Evolutionary conservation across 2,888 invertebrate genomes (phyloP), one percentile per base, ranked within the genome.

Genomic region (Lasioglossum morio): DNA sequence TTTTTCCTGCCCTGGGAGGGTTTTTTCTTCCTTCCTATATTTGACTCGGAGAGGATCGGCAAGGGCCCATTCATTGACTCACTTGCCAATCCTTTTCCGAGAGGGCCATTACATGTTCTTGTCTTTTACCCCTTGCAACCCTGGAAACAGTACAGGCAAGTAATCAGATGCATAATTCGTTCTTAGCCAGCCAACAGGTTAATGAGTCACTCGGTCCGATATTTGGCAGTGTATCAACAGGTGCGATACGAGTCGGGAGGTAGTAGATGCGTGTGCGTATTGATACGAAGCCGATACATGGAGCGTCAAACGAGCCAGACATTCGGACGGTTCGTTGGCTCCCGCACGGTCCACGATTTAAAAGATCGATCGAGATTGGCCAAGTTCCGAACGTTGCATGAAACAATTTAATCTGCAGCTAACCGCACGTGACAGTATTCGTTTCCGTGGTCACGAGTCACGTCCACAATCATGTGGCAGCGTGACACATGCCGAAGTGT

Each of bases 201-300:
- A 66, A 23, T 86, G 88, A 88, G 70, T 81, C 84, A 48, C 48
- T 23, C 57, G 48, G n/a, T 77, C 66, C 7, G 63, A 82, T 78
- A 79, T 78, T 86, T 84, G 87, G 87, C 87, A 77, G 37, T 57
- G 37, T 63, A 77, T 87, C 87, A 87, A 87, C 87, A 87, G 87
- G 87, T 87, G 84, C 46, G 19, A 72, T 30, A 30, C n/a, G 48
- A 4, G 16, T 60, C 30, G 4, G 16, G 63, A 63, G 19, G 30
- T 19, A 7, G 16, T 16, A 63, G 30, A 27, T 30, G 63, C 27
- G 63, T 30, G 63, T 16, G 16, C 30, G 63, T 63, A 27, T 27
- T 5, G 0, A 10, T 7, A 23, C 23, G 37, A 23, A 69, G 8
- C 23, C 37, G 37, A 69, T 30, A 46, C 30, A 63, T 14, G 14